phyloP scores from a whole-genome alignment of 2,113 vertebrate genomes.

The Poecilia latipinna region DNA sequence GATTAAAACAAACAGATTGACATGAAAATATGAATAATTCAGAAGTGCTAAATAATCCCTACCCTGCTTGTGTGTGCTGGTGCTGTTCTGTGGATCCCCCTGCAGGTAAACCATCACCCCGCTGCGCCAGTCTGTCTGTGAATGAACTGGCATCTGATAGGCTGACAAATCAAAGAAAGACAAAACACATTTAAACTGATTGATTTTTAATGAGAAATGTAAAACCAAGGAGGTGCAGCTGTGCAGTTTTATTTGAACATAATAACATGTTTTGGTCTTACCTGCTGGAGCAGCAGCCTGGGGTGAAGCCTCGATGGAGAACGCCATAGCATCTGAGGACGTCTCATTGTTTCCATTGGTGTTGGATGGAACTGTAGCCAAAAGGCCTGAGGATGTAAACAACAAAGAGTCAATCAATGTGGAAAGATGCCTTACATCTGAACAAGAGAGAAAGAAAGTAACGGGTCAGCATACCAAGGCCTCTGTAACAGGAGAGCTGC shows the following conservation, averaged over 20 bases:
- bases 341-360: constrained; percentile 46
- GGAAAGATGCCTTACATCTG: neutral
- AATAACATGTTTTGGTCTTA: constrained; percentile 5
- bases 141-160: constrained; percentile 64
- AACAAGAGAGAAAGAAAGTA: neutral
- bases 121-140: constrained; percentile 74
- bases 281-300: constrained; percentile 52
- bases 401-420: neutral
- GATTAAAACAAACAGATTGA: neutral
- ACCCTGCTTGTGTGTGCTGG: constrained; percentile 67
- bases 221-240: neutral
- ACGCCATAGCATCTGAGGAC: constrained; percentile 54
- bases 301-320: constrained; percentile 45
- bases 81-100: constrained; percentile 54
- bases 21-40: neutral
- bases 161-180: constrained; percentile 47
- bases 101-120: constrained; percentile 71
- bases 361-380: constrained; percentile 78
- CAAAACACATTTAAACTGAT: too few relatives aligned
- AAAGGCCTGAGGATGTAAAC: constrained; percentile 65
- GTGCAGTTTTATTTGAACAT: neutral
- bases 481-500: constrained; percentile 95
- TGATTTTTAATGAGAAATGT: too few relatives aligned
- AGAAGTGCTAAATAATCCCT: neutral
- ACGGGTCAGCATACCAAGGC: constrained; percentile 83